Evolutionary conservation across 2,888 invertebrate species (phyloP), one percentile per base, ranked within the genome.

Genomic region (Dynastes hyllus): DNA sequence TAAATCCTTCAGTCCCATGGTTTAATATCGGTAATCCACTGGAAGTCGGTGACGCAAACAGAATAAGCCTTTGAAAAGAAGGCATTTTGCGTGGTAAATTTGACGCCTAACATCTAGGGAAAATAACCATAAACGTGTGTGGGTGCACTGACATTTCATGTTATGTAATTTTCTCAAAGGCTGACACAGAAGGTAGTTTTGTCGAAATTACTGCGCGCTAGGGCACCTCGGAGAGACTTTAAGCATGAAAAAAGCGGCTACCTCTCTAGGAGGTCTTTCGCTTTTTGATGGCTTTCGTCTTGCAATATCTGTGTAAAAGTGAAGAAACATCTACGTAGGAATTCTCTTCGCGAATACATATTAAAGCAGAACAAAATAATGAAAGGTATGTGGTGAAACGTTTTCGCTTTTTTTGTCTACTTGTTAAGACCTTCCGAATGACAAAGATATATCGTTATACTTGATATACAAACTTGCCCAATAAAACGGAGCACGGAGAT

Each of bases 11-110:
- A 8, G 22, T 58, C 3, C 55, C 55, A 58, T 58, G 22, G 22
- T 16, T 58, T 58, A 58, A 58, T 22, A 58, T 58, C 55, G 22
- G 22, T 58, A 58, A n/a, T 58, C 55, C 22, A 16, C 55, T 58
- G 22, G 55, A 8, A 16, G 55, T 45, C 55, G 55, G 55, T 16
- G 9, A 58, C 16, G 55, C n/a, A 58, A 58, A 16, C 16, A 22
- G n/a, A 58, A 8, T 22, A 58, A 58, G 2, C 55, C 55, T 16
- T 22, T 9, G 55, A 65, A 65, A 37, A 65, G 65, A 4, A n/a
- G 65, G 32, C 37, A 65, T 65, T 65, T 65, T 65, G 32, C 37
- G 65, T 37, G 40, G 65, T 29, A 65, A 65, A 37, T 32, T 40
- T n/a, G 37, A 16, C n/a, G 40, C 32, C 32, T 65, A 40, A 16